Percentiles rank a stretch among this genome's conserved stretches.
Evolutionary conservation across 2,888 invertebrate genomes (phyloP).

Genomic region (Epinotia brunnichana): DNA sequence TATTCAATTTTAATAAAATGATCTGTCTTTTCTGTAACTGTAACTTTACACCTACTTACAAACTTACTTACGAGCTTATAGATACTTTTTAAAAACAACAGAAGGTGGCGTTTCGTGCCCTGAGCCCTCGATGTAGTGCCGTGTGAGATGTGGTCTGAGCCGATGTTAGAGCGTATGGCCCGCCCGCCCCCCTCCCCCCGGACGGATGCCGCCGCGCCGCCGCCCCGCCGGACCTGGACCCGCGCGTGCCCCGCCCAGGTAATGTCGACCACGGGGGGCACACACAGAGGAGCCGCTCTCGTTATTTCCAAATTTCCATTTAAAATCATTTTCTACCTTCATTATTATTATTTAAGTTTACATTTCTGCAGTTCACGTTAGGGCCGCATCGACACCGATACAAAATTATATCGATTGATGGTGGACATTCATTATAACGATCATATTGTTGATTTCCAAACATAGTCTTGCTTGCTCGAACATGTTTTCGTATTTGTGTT

Average conservation of each 20-base stretch:
- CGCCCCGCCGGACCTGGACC: slow-evolving; percentile 51
- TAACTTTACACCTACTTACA: slow-evolving; percentile 47
- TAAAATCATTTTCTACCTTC: slow-evolving; percentile 59
- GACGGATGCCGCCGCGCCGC: slow-evolving; percentile 51
- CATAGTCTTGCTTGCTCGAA: slow-evolving; percentile 50
- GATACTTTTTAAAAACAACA: slow-evolving; percentile 82
- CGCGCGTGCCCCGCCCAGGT: slow-evolving; percentile 65
- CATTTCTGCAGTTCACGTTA: slow-evolving; percentile 38
- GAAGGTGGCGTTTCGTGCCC: slow-evolving; percentile 81
- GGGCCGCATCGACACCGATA: slow-evolving; percentile 30
- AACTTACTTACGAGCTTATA: slow-evolving; percentile 73
- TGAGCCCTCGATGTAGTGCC: slow-evolving; percentile 79
- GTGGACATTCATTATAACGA: slow-evolving; percentile 30
- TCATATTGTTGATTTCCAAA: slow-evolving; percentile 29
- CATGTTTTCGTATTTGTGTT: slow-evolving; percentile 66
- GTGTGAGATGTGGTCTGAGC: slow-evolving; percentile 81
- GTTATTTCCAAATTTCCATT: slow-evolving; percentile 76
- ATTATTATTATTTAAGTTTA: slow-evolving; percentile 60
- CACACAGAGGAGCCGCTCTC: slow-evolving; percentile 71
- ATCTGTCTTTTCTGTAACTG: slow-evolving; percentile 29
- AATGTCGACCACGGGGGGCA: slow-evolving; percentile 75
- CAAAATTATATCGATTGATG: slow-evolving; percentile 26
- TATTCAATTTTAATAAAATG: slow-evolving; percentile 22
- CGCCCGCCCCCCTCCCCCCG: slow-evolving; percentile 50
- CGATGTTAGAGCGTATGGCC: slow-evolving; percentile 75